These are phyloP conservation scores for Eidolon helvum DNA, from an alignment of 2,113 vertebrate species.

Conservation along the genomic window DNA sequence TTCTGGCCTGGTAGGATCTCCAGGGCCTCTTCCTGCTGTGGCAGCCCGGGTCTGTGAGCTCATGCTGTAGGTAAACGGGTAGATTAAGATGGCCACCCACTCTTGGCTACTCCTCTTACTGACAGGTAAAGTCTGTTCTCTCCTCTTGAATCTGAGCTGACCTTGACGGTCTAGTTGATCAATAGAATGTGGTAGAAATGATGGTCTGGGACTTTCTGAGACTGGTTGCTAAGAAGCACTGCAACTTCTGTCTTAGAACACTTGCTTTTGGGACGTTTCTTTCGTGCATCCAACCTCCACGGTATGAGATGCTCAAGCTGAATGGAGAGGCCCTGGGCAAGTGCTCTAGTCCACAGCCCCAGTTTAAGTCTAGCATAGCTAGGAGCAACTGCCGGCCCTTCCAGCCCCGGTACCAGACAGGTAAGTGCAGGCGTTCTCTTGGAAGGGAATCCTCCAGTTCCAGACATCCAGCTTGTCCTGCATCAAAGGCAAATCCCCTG, in stretches of 20 bases:
- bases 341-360: accelerated
- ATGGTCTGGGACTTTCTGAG: neutral
- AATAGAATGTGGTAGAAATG: neutral
- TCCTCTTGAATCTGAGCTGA: neutral
- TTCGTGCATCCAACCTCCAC: neutral
- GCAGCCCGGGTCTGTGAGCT: neutral
- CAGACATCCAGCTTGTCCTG: too few species aligned
- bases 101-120: neutral
- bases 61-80: neutral
- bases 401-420: neutral
- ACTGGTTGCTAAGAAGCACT: neutral
- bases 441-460: neutral
- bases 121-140: neutral
- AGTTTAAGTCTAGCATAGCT: neutral
- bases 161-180: neutral
- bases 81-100: neutral
- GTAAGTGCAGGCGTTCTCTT: neutral
- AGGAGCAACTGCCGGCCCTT: too few species aligned
- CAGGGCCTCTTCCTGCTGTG: too few species aligned
- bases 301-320: neutral
- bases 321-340: neutral
- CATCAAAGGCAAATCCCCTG: neutral
- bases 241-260: neutral
- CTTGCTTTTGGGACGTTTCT: neutral
- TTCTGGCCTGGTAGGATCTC: neutral